Evolutionary conservation across 1,140 invertebrate species (phyloP).

Genomic region (Melanaphis sacchari): DNA sequence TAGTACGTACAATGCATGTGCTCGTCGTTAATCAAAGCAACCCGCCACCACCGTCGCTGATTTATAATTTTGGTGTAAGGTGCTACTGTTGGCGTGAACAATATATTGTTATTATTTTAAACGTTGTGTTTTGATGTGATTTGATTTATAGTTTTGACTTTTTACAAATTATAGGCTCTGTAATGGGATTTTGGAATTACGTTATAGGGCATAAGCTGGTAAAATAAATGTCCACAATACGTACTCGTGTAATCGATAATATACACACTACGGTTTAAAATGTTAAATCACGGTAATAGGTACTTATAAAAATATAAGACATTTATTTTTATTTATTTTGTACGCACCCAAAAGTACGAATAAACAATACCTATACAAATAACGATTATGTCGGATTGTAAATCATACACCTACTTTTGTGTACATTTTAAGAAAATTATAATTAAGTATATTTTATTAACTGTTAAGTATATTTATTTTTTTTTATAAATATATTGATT

Average conservation of each 20-base stretch:
- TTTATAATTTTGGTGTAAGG: background rate
- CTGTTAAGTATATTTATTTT: too few relatives aligned
- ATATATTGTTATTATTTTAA: slow-evolving; percentile 37
- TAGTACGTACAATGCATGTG: background rate
- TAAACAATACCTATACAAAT: background rate
- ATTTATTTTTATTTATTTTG: background rate
- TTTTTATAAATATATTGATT: too few relatives aligned
- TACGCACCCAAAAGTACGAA: background rate
- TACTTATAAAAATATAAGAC: too few relatives aligned
- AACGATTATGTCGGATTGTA: background rate
- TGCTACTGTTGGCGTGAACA: background rate
- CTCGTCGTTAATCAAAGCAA: slow-evolving; percentile 34
- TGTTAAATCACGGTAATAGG: background rate
- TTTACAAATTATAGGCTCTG: background rate
- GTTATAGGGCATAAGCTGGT: background rate
- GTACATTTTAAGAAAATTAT: background rate
- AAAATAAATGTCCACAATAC: background rate
- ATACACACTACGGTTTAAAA: background rate
- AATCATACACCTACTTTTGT: background rate
- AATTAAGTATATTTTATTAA: too few relatives aligned
- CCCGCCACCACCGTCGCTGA: background rate
- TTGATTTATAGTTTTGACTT: slow-evolving; percentile 41
- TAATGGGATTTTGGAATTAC: background rate
- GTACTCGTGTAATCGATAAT: background rate
- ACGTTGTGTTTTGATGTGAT: background rate